Percentiles rank a stretch among this genome's conserved stretches.
phyloP scores from a whole-genome alignment of 2,888 invertebrate species.

The Eilema griseolum region DNA sequence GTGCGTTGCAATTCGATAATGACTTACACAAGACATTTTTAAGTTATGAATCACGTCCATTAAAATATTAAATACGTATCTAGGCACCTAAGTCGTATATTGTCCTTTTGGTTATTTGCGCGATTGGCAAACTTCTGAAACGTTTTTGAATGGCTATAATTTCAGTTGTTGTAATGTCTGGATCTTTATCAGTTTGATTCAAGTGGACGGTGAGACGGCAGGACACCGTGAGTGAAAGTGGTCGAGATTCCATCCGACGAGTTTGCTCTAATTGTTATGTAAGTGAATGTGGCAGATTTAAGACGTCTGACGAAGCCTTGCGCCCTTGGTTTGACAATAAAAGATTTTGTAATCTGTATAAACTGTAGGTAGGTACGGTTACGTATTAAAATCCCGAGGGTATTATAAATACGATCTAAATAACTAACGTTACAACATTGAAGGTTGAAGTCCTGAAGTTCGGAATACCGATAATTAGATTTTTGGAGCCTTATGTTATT shows the following conservation, averaged over 20 bases:
- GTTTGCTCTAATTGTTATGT: conserved; percentile 50
- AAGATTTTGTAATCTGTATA: conserved; percentile 32
- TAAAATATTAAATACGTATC: too few species aligned
- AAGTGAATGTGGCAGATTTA: conserved; percentile 48
- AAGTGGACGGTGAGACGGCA: conserved; percentile 24
- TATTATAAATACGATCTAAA: too few species aligned
- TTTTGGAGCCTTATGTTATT: too few species aligned
- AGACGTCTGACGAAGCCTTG: conserved; percentile 31
- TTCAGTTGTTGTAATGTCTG: background rate
- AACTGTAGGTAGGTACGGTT: conserved; percentile 1
- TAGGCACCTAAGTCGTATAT: background rate
- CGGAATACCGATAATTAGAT: too few species aligned
- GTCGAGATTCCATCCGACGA: conserved; percentile 43
- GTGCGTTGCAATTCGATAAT: too few species aligned
- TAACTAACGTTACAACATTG: too few species aligned
- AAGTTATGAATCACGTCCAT: too few species aligned
- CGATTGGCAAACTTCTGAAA: background rate
- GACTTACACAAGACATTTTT: too few species aligned
- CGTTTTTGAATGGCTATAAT: background rate
- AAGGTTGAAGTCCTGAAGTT: too few species aligned
- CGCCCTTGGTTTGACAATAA: conserved; percentile 47
- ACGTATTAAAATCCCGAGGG: background rate
- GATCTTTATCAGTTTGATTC: conserved; percentile 32
- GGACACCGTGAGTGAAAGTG: conserved; percentile 47
- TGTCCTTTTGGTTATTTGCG: background rate